Conservation (phyloP, 92 coral and sea anemone genomes). For the Metridium senile region DNA sequence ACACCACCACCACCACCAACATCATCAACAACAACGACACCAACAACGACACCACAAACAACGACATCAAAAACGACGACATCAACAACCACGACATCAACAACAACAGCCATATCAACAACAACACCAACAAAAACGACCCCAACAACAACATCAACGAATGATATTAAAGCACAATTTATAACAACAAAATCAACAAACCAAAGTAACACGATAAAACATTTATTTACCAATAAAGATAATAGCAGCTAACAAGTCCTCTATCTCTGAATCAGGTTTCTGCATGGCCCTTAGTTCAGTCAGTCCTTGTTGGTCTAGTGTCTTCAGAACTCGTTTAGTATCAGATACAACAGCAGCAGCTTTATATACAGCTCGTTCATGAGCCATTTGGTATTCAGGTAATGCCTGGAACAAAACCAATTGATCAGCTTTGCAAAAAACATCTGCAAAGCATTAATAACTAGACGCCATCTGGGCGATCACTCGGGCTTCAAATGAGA, state of each 20-base stretch:
- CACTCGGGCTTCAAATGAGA: too few species aligned
- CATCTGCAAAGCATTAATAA: too few species aligned
- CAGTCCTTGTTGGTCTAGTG: constrained; percentile 81
- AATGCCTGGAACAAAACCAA: constrained; percentile 76
- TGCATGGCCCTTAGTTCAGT: constrained; percentile 93
- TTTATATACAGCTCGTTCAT: constrained; percentile 96
- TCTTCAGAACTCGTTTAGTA: constrained; percentile 74
- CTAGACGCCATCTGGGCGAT: too few species aligned
- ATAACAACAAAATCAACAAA: too few species aligned
- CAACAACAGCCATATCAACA: too few species aligned
- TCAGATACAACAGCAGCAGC: constrained; percentile 98
- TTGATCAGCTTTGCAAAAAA: too few species aligned
- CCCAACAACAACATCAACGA: too few species aligned
- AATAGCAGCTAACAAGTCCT: constrained; percentile 95
- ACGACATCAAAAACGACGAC: too few species aligned
- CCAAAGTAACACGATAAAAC: background rate
- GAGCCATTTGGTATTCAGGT: constrained; percentile 95
- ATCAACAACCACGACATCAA: too few species aligned
- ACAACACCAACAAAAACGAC: too few species aligned
- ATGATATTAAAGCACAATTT: too few species aligned
- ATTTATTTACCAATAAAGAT: constrained; percentile 88
- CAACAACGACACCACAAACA: too few species aligned
- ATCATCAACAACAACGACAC: background rate
- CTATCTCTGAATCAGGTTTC: constrained; percentile 97
- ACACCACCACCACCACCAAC: background rate